Evolutionary conservation across 2,113 vertebrate species (phyloP), one percentile per base, ranked within the genome.

Genomic region (Zosterops lateralis): DNA sequence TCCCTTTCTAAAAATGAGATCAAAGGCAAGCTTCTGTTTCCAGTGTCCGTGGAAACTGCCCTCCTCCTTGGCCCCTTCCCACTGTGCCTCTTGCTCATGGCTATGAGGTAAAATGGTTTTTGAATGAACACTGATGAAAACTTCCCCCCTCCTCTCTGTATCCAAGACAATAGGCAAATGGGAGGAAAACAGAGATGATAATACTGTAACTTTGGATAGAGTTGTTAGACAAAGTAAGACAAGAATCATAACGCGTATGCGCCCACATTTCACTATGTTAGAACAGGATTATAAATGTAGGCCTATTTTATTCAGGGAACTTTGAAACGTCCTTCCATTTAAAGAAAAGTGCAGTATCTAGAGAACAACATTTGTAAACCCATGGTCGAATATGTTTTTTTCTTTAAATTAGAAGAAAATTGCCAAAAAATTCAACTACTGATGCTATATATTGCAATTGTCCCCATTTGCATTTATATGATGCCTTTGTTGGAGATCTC

Each of bases 1-100:
- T 18, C 6, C 40, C 9, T 8, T 48, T 16, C 12, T 42, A 20
- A 0, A 0, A 42, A 42, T 1, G 4, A 12, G 16, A 19, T 14
- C 14, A 48, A 65, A 25, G 8, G 3, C 19, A 48, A 34, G 16
- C 16, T 4, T 50, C 17, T 20, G 8, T 31, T 66, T 16, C 71
- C 44, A 42, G 9, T 3, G 10, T 20, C 44, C 0, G 0, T 5
- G 50, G 34, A 38, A 64, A 28, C 21, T 38, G n/a, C 22, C 17
- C 19, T 48, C 16, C 29, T 56, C 19, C 29, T 10, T 8, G 16
- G 24, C 19, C 12, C 3, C 24, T 42, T 48, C 34, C 42, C 31
- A 31, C 18, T 32, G 32, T 0, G 0, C 10, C 11, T 20, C 1
- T 0, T 0, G 0, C 7, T 28, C n/a, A 28, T 3, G 40, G 58